These are phyloP conservation scores for Brachylomia viminalis DNA, from an alignment of 2,888 invertebrate species.

Conservation along the genomic window DNA sequence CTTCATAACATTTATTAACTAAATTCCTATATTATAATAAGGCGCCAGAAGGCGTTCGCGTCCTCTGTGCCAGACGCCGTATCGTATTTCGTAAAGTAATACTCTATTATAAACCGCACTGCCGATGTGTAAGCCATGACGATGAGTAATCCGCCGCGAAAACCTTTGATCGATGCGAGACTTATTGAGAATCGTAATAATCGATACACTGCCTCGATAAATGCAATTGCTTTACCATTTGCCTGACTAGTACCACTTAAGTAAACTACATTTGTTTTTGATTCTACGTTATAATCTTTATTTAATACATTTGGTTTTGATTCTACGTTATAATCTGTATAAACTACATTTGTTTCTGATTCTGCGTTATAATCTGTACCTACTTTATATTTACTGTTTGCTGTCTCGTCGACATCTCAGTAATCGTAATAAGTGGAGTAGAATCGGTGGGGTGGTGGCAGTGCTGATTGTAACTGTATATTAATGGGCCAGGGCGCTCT, in stretches of 20 bases:
- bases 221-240: slow-evolving; percentile 46
- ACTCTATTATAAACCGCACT: slow-evolving; percentile 69
- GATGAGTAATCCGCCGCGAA: slow-evolving; percentile 72
- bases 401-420: slow-evolving; percentile 53
- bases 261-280: slow-evolving; percentile 36
- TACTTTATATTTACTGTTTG: slow-evolving; percentile 57
- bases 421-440: slow-evolving; percentile 69
- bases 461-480: slow-evolving; percentile 81
- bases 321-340: slow-evolving; percentile 37
- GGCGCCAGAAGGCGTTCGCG: slow-evolving; percentile 29
- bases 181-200: slow-evolving; percentile 55
- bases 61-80: slow-evolving; percentile 71
- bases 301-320: slow-evolving; percentile 35
- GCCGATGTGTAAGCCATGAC: slow-evolving; percentile 73
- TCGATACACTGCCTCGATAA: slow-evolving; percentile 49
- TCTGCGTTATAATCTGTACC: slow-evolving; percentile 33
- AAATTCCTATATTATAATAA: slow-evolving; percentile 39
- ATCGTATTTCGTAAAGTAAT: slow-evolving; percentile 73
- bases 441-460: slow-evolving; percentile 71
- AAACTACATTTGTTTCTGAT: slow-evolving; percentile 39
- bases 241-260: slow-evolving; percentile 37
- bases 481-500: slow-evolving; percentile 81
- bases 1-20: slow-evolving; percentile 53
- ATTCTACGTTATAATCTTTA: slow-evolving; percentile 36
- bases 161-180: slow-evolving; percentile 63